A percentile compares a stretch with the other conserved stretches of the same genome.
These are phyloP conservation scores for Craseonycteris thonglongyai DNA, from an alignment of 2,113 vertebrate genomes.

Conservation along the genomic window DNA sequence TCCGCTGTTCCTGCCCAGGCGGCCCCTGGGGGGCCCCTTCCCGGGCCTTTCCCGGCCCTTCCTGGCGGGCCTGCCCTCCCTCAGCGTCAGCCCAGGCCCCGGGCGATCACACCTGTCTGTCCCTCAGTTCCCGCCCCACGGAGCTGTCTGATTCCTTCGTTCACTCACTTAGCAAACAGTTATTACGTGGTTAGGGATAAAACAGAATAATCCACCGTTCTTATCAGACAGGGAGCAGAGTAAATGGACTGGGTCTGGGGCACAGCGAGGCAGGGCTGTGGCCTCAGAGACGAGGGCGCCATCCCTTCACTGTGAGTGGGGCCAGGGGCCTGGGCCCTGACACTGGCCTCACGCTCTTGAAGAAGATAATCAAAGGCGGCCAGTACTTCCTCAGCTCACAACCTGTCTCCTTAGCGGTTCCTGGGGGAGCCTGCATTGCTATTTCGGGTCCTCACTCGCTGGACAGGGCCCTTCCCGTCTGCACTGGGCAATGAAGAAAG, in stretches of 20 bases:
- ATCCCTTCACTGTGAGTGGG: background rate
- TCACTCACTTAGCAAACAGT: background rate
- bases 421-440: background rate
- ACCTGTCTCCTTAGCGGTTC: background rate
- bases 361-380: background rate
- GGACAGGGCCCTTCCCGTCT: background rate
- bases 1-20: background rate
- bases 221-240: background rate
- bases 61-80: too few relatives aligned
- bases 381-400: background rate
- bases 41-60: background rate
- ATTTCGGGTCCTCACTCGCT: background rate
- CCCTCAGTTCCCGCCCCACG: background rate
- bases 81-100: background rate
- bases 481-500: background rate
- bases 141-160: background rate
- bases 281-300: background rate
- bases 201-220: background rate
- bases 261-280: background rate
- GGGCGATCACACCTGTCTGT: background rate
- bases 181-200: background rate
- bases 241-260: background rate
- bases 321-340: background rate
- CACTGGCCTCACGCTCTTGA: background rate
- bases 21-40: background rate